Conservation (phyloP, 2,888 invertebrate species). For the Noctua pronuba region DNA sequence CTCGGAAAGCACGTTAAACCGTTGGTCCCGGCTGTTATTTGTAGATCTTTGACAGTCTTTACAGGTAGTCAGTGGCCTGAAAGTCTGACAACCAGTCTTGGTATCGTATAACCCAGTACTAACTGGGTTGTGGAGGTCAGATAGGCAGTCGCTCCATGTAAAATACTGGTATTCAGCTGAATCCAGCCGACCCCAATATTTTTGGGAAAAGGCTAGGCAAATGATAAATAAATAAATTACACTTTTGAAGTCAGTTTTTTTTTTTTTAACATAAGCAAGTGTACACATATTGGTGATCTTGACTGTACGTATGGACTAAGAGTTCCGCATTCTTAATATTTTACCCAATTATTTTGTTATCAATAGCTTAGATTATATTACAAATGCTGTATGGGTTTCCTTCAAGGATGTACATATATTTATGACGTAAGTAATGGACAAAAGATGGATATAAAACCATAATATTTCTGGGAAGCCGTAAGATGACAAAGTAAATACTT, state of each 20-base stretch:
- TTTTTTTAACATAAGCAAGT: too few species aligned
- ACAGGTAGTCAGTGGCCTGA: too few species aligned
- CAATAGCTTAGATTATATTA: background rate
- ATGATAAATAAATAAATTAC: too few species aligned
- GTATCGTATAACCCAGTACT: too few species aligned
- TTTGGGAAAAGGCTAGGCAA: too few species aligned
- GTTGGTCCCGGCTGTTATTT: background rate
- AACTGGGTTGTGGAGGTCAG: too few species aligned
- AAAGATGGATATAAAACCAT: background rate
- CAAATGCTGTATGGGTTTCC: background rate
- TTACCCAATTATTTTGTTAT: slow-evolving; percentile 16
- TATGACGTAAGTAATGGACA: background rate
- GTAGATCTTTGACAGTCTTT: background rate
- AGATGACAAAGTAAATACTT: background rate
- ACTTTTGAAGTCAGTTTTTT: too few species aligned
- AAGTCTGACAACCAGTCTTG: too few species aligned
- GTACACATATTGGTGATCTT: background rate
- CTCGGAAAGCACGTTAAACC: background rate
- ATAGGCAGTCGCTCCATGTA: too few species aligned
- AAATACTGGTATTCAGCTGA: too few species aligned
- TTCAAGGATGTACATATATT: background rate
- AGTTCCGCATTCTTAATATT: slow-evolving; percentile 29
- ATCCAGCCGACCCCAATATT: too few species aligned
- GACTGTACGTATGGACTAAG: background rate
- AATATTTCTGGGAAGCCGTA: background rate